Base-by-base conservation (phyloP, 2,888 invertebrate species). In the Hydriomena furcata region DNA sequence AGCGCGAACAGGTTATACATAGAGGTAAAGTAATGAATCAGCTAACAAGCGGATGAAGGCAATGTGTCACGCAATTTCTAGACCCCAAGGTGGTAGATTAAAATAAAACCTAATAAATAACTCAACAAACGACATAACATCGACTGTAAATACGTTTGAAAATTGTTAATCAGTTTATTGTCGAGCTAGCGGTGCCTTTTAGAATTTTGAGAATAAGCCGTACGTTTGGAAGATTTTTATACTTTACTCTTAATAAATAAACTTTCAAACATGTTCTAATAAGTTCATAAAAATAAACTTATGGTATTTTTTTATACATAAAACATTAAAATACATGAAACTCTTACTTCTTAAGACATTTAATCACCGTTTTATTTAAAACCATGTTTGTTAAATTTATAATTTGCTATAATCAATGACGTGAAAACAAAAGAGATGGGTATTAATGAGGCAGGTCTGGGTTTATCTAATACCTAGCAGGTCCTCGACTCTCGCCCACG, bases 21-120 rank as follows among this genome's bases (percentile, higher is more conserved):
- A 8, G 27, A 30, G 20, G 38, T 35, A 36, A 43, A 25, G 24
- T 54, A 50, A 56, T 56, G 51, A 49, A 58, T 57, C 49, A 52
- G 30, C n/a, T 43, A 47, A 46, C 49, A 38, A 57, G 45, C 58
- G 58, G 60, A 59, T 59, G 54, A 45, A 61, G 51, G 61, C 54
- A 52, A 61, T 65, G 44, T 57, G 40, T 65, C 59, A 59, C 46
- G 42, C 48, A 48, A 52, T 58, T 55, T 54, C 47, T 53, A 50
- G 24, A 42, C 45, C 35, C n/a, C 32, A 42, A 43, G 45, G 30
- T 49, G 51, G 34, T 47, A 54, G 52, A 46, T 51, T 50, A 56
- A 58, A 60, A 51, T 41, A 45, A 48, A 59, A 51, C 27, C 30
- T 23, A 36, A 59, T 56, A 55, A 58, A 60, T 56, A 54, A 44